A percentile compares a stretch with the other conserved stretches of the same genome.
Conservation (phyloP, 2,113 vertebrate species). For the Lagopus leucura region DNA sequence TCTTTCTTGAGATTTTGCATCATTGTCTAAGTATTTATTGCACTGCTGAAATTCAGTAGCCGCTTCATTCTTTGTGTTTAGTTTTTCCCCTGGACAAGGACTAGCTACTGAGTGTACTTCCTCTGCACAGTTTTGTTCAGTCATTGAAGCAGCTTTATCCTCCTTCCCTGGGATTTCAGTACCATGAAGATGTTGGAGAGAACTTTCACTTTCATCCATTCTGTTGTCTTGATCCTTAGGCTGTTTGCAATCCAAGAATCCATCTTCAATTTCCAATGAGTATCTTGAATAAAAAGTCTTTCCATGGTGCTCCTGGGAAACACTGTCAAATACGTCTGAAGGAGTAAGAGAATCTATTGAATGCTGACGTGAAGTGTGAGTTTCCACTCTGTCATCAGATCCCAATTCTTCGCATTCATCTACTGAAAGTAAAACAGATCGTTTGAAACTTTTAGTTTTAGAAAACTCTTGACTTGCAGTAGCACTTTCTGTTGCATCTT, state of each 20-base stretch:
- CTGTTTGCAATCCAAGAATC: constrained; percentile 47
- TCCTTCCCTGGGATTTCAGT: constrained; percentile 44
- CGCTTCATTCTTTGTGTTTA: constrained; percentile 19
- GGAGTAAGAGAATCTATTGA: constrained; percentile 73
- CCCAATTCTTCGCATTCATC: constrained; percentile 97
- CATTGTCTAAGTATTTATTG: constrained; percentile 74
- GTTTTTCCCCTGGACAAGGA: constrained; percentile 27
- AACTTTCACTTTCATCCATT: constrained; percentile 2
- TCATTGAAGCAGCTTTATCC: constrained; percentile 29
- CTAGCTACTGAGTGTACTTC: constrained; percentile 25
- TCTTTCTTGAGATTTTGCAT: constrained; percentile 88
- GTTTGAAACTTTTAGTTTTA: constrained; percentile 85
- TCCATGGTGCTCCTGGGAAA: constrained; percentile 69
- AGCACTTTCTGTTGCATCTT: constrained; percentile 88
- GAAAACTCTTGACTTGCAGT: constrained; percentile 78
- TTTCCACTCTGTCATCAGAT: constrained; percentile 87
- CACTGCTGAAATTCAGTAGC: constrained; percentile 51
- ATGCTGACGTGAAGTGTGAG: constrained; percentile 73
- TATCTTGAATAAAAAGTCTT: constrained; percentile 59
- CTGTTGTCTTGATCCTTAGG: constrained; percentile 28
- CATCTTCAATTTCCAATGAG: constrained; percentile 58
- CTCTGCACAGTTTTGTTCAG: constrained; percentile 13
- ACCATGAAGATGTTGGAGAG: neutral
- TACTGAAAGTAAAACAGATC: constrained; percentile 94
- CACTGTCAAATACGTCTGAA: constrained; percentile 88